A percentile compares a stretch with the other conserved stretches of the same genome.
Evolutionary conservation across 1,140 invertebrate genomes (phyloP).

Genomic region (Heliconius melpomene): DNA sequence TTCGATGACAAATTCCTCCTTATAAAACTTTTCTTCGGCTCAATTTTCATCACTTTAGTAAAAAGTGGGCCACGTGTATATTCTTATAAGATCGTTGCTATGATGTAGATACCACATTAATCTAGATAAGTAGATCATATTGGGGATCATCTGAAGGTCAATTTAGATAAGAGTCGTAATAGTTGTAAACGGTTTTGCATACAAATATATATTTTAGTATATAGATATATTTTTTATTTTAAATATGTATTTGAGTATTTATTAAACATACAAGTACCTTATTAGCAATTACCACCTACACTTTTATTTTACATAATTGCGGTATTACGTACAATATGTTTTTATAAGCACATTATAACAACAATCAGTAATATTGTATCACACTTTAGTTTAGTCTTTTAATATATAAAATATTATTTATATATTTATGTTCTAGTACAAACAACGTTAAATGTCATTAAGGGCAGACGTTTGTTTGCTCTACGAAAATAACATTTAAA

Average conservation of each 20-base stretch:
- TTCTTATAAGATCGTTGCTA: conserved; percentile 26
- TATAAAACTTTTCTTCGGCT: conserved; percentile 12
- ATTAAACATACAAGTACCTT: neutral
- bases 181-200: conserved; percentile 16
- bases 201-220: conserved; percentile 1
- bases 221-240: neutral
- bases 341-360: neutral
- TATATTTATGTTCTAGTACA: conserved; percentile 22
- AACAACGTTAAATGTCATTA: conserved; percentile 43
- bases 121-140: conserved; percentile 68
- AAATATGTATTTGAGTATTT: neutral
- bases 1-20: conserved; percentile 20
- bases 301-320: neutral
- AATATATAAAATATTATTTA: conserved; percentile 1
- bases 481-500: conserved; percentile 63
- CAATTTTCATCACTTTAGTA: conserved; percentile 16
- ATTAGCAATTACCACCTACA: neutral
- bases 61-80: conserved; percentile 15
- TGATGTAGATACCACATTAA: conserved; percentile 48
- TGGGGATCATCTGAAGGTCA: conserved; percentile 62
- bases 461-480: conserved; percentile 52
- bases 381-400: neutral
- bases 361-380: neutral
- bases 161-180: conserved; percentile 52
- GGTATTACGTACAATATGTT: neutral